Base-by-base conservation (phyloP, 2,113 vertebrate genomes). In the Pterocles orientalis region DNA sequence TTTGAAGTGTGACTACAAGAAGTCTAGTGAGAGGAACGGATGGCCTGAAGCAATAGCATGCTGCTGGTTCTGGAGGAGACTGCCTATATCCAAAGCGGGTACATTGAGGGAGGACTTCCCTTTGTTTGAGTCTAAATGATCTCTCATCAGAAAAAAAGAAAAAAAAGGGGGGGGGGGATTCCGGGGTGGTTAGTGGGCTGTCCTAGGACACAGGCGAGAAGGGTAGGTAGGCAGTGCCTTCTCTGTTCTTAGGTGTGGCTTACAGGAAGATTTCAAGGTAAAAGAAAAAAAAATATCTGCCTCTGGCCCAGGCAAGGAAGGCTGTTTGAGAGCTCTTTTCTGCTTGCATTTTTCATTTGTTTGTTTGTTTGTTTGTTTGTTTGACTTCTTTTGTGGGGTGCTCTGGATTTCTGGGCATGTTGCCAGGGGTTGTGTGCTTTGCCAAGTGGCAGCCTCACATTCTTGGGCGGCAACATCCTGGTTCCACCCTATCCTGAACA, bases 401-500 rank as follows among this genome's bases (percentile, higher is more conserved):
- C 65, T 94, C 47, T 0, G 0, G 48, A 54, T 89, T 81, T 90
- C 78, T 48, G 73, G 94, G 94, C 94, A 64, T 0, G 0, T 23
- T 15, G 72, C 86, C 95, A 97, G 72, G n/a, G 24, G 14, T 20
- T 82, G 56, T 36, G 16, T 61, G 80, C 68, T 86, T 56, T 88
- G 86, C 89, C 91, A 92, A 88, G 91, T 0, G 0, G 70, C 66
- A 86, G 92, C 72, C 60, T 77, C 1, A 1, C 31, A 4, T 86
- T 95, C 72, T 78, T 3, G 14, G 64, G 72, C 80, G 48, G n/a
- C 83, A 92, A 86, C 76, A 86, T 92, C 93, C 95, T 84, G 93
- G 81, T 86, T 78, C 95, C 95, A 84, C 95, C 94, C 95, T 61
- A 60, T 89, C 83, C 94, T 88, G 72, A 66, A 81, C 0, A 2